Evolutionary conservation across 1,140 invertebrate species (phyloP).

Genomic region (Carposina sasakii): DNA sequence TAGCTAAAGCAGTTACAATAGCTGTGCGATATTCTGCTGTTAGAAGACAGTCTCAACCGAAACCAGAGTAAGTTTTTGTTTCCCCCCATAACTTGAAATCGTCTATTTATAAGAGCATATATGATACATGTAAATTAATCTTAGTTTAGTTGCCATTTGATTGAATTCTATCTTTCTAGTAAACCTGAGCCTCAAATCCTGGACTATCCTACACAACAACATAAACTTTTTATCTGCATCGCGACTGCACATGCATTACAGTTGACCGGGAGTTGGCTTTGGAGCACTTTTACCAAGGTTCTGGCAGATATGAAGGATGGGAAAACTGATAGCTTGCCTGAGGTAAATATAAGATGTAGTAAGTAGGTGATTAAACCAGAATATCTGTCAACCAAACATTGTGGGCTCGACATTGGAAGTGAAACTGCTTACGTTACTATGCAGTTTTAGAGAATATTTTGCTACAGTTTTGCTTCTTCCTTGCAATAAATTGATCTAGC

Average conservation of each 20-base stretch:
- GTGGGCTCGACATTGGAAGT: no score
- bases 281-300: constrained; percentile 85
- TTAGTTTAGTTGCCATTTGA: background rate
- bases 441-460: no score
- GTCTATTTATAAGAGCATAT: background rate
- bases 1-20: constrained; percentile 88
- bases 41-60: constrained; percentile 87
- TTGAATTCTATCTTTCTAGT: constrained; percentile 71
- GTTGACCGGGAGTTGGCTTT: constrained; percentile 82
- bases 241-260: constrained; percentile 85
- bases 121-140: background rate
- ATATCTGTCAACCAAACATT: no score
- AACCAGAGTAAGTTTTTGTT: constrained; percentile 78
- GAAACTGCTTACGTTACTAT: no score
- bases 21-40: constrained; percentile 91
- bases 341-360: constrained; percentile 72
- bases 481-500: no score
- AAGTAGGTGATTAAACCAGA: background rate
- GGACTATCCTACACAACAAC: constrained; percentile 94
- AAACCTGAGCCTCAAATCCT: constrained; percentile 90
- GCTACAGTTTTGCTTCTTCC: no score
- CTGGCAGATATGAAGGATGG: constrained; percentile 83
- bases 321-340: constrained; percentile 83
- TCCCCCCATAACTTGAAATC: constrained; percentile 6
- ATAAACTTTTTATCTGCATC: constrained; percentile 91